Percentiles rank a stretch among this genome's conserved stretches.
Evolutionary conservation across 2,113 vertebrate genomes (phyloP).

Genomic region (Siniperca knerii): DNA sequence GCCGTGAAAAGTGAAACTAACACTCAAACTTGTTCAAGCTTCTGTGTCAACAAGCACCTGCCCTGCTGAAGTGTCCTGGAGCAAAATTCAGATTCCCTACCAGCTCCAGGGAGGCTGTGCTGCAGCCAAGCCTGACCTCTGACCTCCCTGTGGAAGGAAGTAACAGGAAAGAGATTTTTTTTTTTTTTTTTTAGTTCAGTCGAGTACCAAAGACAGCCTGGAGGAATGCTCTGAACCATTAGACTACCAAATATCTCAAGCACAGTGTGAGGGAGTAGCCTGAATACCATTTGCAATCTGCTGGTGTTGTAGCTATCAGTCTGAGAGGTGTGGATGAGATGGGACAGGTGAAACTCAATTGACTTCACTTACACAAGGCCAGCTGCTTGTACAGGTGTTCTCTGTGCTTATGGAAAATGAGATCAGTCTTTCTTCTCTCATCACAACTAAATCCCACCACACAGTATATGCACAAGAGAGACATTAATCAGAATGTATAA

Average conservation of each 20-base stretch:
- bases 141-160: constrained; percentile 27
- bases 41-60: constrained; percentile 12
- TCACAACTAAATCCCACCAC: neutral
- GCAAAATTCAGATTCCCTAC: constrained; percentile 20
- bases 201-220: constrained; percentile 47
- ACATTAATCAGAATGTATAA: constrained; percentile 23
- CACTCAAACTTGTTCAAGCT: neutral
- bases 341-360: constrained; percentile 55
- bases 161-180: constrained; percentile 25
- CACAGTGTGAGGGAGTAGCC: neutral
- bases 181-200: neutral
- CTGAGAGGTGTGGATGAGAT: constrained; percentile 43
- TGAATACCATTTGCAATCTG: constrained; percentile 23
- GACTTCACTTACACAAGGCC: constrained; percentile 43
- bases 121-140: constrained; percentile 35
- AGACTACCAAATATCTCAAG: constrained; percentile 47
- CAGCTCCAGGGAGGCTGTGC: constrained; percentile 13
- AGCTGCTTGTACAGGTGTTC: constrained; percentile 58
- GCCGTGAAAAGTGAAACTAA: constrained; percentile 8
- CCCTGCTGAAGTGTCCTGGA: constrained; percentile 29
- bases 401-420: constrained; percentile 32
- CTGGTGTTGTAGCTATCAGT: constrained; percentile 37
- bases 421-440: constrained; percentile 13
- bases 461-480: neutral
- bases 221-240: constrained; percentile 39